Evolutionary conservation across 1,140 invertebrate species (phyloP).

Genomic region (Drosophila neocordata): DNA sequence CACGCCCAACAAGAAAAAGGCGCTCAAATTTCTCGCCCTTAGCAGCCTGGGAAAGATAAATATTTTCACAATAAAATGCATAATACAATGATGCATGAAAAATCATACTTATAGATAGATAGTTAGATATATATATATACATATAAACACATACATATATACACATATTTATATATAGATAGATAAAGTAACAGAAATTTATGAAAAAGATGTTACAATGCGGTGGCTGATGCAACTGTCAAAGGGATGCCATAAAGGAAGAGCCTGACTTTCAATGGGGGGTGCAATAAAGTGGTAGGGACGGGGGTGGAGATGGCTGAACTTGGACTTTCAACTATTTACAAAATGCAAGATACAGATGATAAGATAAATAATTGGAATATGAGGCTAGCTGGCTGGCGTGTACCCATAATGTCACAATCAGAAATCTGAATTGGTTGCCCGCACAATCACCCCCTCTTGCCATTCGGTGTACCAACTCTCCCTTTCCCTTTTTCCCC

Average conservation of each 20-base stretch:
- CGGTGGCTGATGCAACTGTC: slow-evolving; percentile 69
- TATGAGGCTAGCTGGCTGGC: slow-evolving; percentile 65
- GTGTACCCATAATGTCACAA: slow-evolving; percentile 8
- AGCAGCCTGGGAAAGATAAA: slow-evolving; percentile 67
- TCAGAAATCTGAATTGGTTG: slow-evolving; percentile 12
- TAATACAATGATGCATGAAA: slow-evolving; percentile 17
- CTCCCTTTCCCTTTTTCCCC: neutral
- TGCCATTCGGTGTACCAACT: neutral
- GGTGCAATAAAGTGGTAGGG: slow-evolving; percentile 9
- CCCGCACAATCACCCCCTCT: neutral
- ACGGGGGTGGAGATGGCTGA: neutral
- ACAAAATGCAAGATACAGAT: slow-evolving; percentile 56
- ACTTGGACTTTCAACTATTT: slow-evolving; percentile 34
- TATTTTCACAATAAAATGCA: slow-evolving; percentile 55
- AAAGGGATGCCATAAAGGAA: slow-evolving; percentile 24
- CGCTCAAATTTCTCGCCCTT: slow-evolving; percentile 35
- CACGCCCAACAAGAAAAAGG: slow-evolving; percentile 11
- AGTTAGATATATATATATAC: too few species aligned
- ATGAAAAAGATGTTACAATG: slow-evolving; percentile 39
- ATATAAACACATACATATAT: slow-evolving; percentile 13
- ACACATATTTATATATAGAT: slow-evolving; percentile 8
- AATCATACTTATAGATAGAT: slow-evolving; percentile 18
- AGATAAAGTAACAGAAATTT: slow-evolving; percentile 33
- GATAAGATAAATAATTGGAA: slow-evolving; percentile 81
- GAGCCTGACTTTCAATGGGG: neutral